phyloP scores from a whole-genome alignment of 1,140 invertebrate genomes.

The Hermatobates lingyangjiaoensis region DNA sequence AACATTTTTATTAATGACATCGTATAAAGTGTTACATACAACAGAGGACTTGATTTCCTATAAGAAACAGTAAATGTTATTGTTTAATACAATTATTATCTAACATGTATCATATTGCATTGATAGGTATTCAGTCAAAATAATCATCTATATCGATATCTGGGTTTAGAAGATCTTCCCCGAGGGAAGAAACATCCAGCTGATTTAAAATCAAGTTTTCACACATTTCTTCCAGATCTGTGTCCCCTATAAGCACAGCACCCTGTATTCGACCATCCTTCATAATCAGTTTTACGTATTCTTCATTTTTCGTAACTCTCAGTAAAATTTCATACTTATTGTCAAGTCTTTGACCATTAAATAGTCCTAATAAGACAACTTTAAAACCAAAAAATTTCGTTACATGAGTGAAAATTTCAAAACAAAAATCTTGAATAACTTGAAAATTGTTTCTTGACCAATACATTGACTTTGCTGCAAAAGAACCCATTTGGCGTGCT shows the following conservation, averaged over 20 bases:
- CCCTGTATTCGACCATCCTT: slow-evolving; percentile 73
- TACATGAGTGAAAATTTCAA: slow-evolving; percentile 92
- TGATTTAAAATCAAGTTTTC: slow-evolving; percentile 95
- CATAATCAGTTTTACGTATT: slow-evolving; percentile 84
- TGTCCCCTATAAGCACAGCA: slow-evolving; percentile 89
- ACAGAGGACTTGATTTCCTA: no score
- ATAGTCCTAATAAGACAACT: slow-evolving; percentile 81
- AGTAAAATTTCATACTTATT: slow-evolving; percentile 73
- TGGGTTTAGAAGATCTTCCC: slow-evolving; percentile 84
- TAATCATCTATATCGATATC: slow-evolving; percentile 97
- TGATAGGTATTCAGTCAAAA: slow-evolving; percentile 88
- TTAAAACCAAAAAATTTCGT: slow-evolving; percentile 91
- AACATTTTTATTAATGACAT: no score
- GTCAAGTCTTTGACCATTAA: slow-evolving; percentile 76
- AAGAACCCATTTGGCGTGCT: slow-evolving; percentile 89
- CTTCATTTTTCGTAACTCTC: slow-evolving; percentile 58
- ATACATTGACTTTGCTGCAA: slow-evolving; percentile 80
- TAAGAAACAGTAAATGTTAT: no score
- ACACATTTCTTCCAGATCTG: slow-evolving; percentile 92
- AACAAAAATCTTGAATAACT: slow-evolving; percentile 76
- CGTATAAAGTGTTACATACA: no score
- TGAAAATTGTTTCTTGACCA: slow-evolving; percentile 37
- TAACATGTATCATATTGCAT: no score
- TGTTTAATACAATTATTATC: no score
- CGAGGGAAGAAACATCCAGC: slow-evolving; percentile 70